Evolutionary conservation across 2,113 vertebrate genomes (phyloP), one percentile per base, ranked within the genome.

Genomic region (Perca fluviatilis): DNA sequence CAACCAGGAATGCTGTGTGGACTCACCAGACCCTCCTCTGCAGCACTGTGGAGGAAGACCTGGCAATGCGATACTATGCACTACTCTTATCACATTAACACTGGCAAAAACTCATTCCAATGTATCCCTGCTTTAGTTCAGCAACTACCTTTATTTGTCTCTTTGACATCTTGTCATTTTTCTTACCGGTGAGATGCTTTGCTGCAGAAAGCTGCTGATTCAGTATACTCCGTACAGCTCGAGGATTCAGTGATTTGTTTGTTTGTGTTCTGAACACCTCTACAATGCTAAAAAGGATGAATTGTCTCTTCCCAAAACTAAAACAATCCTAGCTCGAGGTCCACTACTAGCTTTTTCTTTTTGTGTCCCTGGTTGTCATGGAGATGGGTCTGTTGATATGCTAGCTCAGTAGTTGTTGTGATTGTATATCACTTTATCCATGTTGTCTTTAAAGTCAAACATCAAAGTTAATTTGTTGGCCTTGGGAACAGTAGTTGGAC

Each of bases 131-230:
- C 36, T 46, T 30, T 30, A n/a, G 51, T 40, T 58, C 50, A 16
- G 10, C 75, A 50, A 50, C 43, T 43, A 58, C 25, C 19, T 58
- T 4, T 50, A 62, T 66, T 47, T 66, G 74, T 65, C 56, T 47
- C 2, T 66, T 46, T 65, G 63, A 47, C 54, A 43, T 58, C 16
- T 74, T 51, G n/a, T 60, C 36, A 60, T 62, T 69, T 63, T 36
- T 14, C 23, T 74, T 23, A 49, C 5, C 1, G 4, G 13, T 23
- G n/a, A 60, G 11, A 62, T 25, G 46, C 27, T 13, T 25, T 53
- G 51, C 7, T 43, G 62, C 60, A 57, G 27, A 66, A 36, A 57
- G 25, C 78, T 40, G 23, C 61, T 40, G 40, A 64, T 49, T 77
- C 49, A 58, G 27, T 43, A 1, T 12, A 12, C 58, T 71, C 1